Base-by-base conservation (phyloP, 2,888 invertebrate genomes). In the Drosophila merina region DNA sequence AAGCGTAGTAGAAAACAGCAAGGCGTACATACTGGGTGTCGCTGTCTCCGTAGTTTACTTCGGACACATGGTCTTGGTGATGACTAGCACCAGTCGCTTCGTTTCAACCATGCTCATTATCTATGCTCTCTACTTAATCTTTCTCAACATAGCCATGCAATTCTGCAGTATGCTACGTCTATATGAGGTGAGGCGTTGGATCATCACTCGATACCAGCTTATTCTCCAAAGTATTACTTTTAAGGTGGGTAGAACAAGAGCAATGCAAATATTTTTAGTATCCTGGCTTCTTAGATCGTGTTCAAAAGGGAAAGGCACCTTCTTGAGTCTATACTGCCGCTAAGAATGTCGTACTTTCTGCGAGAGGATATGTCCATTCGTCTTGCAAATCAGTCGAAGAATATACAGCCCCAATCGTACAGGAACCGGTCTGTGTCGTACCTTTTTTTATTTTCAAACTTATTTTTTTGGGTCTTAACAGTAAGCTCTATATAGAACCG, bases 271-370 rank as follows among this genome's bases (percentile, higher is more conserved):
- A 20, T 20, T 20, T 20, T 20, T 20, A 20, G 20, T 20, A 20
- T 20, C 2, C 20, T 3, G 38, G 3, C 1, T 4, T 40, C 4
- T 9, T 20, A 77, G 79, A 4, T 36, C 0, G 40, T 38, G 0
- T 31, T 63, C 40, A 26, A 47, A 5, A 49, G 96, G 92, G 97
- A 97, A 96, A 96, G 97, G 91, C 95, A 96, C 79, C 93, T 97
- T 1, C 94, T 98, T 91, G 92, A 95, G 57, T 97, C 96, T 3
- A 14, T 42, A 20, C 14, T 14, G 12, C 30, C 9, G 40, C 14
- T 3, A 3, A 40, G 40, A 12, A 40, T 40, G 40, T 40, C 40
- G 14, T 5, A 40, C 14, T 14, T 40, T 5, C 40, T 40, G 40
- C 40, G 14, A 14, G 40, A 40, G 40, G 40, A 40, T n/a, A 14